Evolutionary conservation across 1,140 invertebrate genomes (phyloP), one percentile per base, ranked within the genome.

Genomic region (Cheumatopsyche charites): DNA sequence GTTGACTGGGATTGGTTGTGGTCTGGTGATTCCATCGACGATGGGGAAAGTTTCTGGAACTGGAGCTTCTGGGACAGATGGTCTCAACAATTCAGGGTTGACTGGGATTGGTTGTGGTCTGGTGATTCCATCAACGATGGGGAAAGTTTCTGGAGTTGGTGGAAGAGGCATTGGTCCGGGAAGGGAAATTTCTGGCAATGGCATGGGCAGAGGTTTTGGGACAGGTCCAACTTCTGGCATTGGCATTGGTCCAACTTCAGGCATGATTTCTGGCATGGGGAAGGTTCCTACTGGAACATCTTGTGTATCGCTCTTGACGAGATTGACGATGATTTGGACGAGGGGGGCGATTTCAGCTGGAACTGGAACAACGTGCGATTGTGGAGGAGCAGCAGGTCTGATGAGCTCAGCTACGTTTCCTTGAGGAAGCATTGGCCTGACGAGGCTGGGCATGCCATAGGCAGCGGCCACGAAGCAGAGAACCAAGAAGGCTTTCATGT

Each of bases 281-380:
- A 49, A 47, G 13, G 42, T 66, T 45, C 62, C 63, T n/a, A 47
- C 63, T 63, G 12, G 63, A 17, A 58, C 41, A 3, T 7, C 25
- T 41, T 68, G 23, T 47, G n/a, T n/a, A 41, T 36, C 12, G 21
- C 36, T 68, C 26, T 68, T 45, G 19, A n/a, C 42, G 45, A 71
- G 19, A 26, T 71, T 71, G 25, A 71, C 61, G 15, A 71, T 71
- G 70, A 71, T 65, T 47, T 71, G 70, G 3, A 71, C 70, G 15
- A 71, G 15, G 1, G 70, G 70, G 0, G 68, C 0, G 13, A 55
- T 21, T 55, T 68, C 66, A 55, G 66, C 23, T 2, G 66, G 66
- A 7, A 52, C 13, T 17, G 36, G 4, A 21, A 68, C 49, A 11
- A 63, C 12, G 15, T 43, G 47, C 12, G 43, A 43, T 15, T 26